Evolutionary conservation across 2,888 invertebrate species (phyloP), one percentile per base, ranked within the genome.

Genomic region (Andrena bucephala): DNA sequence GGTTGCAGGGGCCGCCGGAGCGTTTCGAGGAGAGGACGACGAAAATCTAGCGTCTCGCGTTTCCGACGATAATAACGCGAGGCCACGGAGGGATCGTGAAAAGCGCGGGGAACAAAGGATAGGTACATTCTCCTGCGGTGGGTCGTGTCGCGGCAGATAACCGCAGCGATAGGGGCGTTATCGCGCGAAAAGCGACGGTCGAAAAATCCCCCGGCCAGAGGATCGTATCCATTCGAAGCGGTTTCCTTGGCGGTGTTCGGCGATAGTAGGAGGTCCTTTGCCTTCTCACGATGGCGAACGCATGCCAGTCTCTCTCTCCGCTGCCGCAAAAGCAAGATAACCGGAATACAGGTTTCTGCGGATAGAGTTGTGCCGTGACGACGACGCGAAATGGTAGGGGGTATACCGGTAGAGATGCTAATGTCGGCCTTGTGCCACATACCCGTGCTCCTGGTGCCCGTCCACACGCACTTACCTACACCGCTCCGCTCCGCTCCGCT

Each of bases 361-460:
- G 91, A 93, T 92, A 91, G 91, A 92, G 92, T 90, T 89, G 91
- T 91, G 93, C 89, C 87, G 89, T 87, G 86, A 86, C 87, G 85
- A 84, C 85, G 84, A 72, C 83, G 89, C 77, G 85, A 88, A 90
- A 89, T 91, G 89, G 92, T 92, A 91, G 92, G 92, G 91, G 91
- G 90, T 92, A 92, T 93, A 94, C 94, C 94, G 94, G 93, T 94
- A 94, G 93, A 94, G 94, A 94, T 94, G 94, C 93, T 94, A 94
- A 94, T 94, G 91, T 88, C 93, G 94, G 93, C 94, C 94, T 94
- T 94, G 94, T 94, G 93, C 94, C 92, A 94, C 92, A 94, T 94
- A 93, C 88, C 87, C 91, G 88, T 87, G 87, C 92, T 91, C 91
- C 91, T 91, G 91, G 86, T 90, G 90, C 89, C 87, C 87, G 87